These are phyloP conservation scores for Enteromius viviparus DNA, from an alignment of 2,797 vertebrate species.

Conservation along the genomic window DNA sequence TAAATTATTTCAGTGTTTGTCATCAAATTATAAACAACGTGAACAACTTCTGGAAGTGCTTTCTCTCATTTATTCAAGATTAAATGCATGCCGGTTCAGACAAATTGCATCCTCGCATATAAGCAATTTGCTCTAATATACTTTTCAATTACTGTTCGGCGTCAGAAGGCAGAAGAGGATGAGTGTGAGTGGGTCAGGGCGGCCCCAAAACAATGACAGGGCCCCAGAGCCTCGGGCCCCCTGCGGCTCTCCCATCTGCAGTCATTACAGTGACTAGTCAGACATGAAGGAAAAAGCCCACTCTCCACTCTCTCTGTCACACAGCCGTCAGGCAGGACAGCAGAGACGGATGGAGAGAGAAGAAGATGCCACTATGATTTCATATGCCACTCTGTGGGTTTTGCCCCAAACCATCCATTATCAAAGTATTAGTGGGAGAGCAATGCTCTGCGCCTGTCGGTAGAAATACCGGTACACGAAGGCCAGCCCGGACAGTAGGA, in stretches of 20 bases:
- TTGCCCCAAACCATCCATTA: constrained; percentile 38
- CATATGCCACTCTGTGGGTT: constrained; percentile 32
- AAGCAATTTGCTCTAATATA: constrained; percentile 83
- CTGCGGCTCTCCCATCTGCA: constrained; percentile 89
- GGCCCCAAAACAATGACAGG: constrained; percentile 83
- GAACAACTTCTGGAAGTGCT: constrained; percentile 37
- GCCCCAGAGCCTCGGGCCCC: constrained; percentile 84
- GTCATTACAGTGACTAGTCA: constrained; percentile 93
- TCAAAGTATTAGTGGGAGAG: constrained; percentile 24
- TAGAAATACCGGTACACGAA: neutral
- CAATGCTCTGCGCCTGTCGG: neutral
- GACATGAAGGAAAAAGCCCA: constrained; percentile 85
- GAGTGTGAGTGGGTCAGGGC: constrained; percentile 85
- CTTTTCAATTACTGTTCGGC: constrained; percentile 69
- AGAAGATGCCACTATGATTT: constrained; percentile 39
- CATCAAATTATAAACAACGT: constrained; percentile 58
- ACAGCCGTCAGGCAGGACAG: constrained; percentile 86
- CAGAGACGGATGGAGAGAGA: constrained; percentile 70
- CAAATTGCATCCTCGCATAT: constrained; percentile 15
- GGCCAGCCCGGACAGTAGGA: constrained; percentile 42
- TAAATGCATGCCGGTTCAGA: neutral
- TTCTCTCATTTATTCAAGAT: constrained; percentile 31
- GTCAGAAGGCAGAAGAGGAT: constrained; percentile 71
- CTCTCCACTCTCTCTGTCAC: constrained; percentile 84
- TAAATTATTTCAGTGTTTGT: constrained; percentile 43